Base-by-base conservation (phyloP, 2,113 vertebrate genomes). In the Mesoclemmys tuberculata region DNA sequence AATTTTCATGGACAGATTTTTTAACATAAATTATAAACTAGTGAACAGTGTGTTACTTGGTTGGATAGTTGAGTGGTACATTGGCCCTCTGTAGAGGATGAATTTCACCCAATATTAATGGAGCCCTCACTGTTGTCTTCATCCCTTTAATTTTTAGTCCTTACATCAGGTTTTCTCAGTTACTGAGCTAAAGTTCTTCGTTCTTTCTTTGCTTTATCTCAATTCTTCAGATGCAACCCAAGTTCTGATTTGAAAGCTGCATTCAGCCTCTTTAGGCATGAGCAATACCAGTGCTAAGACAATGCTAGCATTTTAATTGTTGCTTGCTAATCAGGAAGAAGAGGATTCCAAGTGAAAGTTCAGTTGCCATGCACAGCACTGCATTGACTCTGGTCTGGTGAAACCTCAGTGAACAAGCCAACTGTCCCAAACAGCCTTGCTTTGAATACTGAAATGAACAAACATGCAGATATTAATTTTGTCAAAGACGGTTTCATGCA, bases 261-360 rank as follows among this genome's bases (percentile, higher is more conserved):
- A 6, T 61, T 19, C n/a, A 92, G 41, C 12, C 6, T 18, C 10
- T 26, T 93, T 90, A 26, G 41, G 41, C 64, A 49, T 82, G 61
- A 86, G 56, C 13, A 71, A 38, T 0, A 44, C 12, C 41, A 0
- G 8, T 61, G 90, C 61, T 95, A 0, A 0, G 12, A 8, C 35
- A 84, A 18, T 26, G 54, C 1, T 2, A 7, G 22, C 19, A 21
- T 31, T n/a, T 68, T n/a, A 7, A 1, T n/a, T 44, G 5, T 41
- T 80, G 24, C 11, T 54, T 89, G 29, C 12, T 84, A 0, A 46
- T 54, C 44, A 10, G 41, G n/a, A 5, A 3, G 16, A 3, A 10
- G 2, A 1, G 0, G 3, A 35, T 11, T 78, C 38, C 16, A 29
- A n/a, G 14, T 0, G 0, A 22, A 22, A 22, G 29, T 56, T 56